These are phyloP conservation scores for Nyctibius grandis DNA, from an alignment of 2,797 vertebrate genomes.

Conservation along the genomic window DNA sequence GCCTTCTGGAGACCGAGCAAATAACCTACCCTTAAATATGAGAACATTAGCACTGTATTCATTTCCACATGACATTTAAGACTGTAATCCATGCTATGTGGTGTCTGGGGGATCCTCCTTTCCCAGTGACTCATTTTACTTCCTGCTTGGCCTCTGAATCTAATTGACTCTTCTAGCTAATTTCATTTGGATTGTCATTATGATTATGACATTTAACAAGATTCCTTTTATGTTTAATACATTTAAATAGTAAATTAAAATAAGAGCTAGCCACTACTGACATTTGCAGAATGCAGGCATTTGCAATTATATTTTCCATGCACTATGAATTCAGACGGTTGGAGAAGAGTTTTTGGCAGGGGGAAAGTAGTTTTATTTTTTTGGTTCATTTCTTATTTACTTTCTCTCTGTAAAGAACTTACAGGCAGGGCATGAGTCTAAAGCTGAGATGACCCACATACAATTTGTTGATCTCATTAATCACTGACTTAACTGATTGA, in stretches of 20 bases:
- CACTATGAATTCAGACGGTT: background rate
- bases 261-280: background rate
- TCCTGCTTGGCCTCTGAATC: conserved; percentile 55
- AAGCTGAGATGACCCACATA: conserved; percentile 27
- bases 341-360: background rate
- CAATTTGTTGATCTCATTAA: conserved; percentile 33
- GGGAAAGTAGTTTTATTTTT: background rate
- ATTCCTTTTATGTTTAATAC: conserved; percentile 47
- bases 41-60: background rate
- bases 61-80: conserved; percentile 59
- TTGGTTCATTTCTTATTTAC: background rate
- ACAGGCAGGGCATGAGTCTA: background rate
- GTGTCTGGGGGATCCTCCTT: conserved; percentile 27
- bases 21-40: background rate
- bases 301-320: background rate
- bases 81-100: background rate
- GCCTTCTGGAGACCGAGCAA: background rate
- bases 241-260: conserved; percentile 46
- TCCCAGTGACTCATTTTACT: conserved; percentile 3
- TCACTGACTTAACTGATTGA: conserved; percentile 41
- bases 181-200: conserved; percentile 57
- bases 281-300: background rate
- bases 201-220: conserved; percentile 59
- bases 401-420: background rate
- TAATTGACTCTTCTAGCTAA: conserved; percentile 54